Evolutionary conservation across 2,888 invertebrate genomes (phyloP).

Genomic region (Leucoma salicis): DNA sequence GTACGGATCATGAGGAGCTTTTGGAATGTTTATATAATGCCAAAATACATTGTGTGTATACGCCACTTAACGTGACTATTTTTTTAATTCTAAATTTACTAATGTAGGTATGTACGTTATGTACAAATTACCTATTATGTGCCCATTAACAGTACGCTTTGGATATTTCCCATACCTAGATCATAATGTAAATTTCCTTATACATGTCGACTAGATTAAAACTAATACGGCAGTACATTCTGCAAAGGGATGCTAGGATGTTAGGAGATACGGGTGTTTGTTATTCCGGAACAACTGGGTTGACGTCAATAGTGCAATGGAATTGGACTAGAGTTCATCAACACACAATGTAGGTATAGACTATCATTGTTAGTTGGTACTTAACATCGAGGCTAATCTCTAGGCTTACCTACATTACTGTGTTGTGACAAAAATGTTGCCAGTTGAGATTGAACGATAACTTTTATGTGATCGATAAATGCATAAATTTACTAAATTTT

Average conservation of each 20-base stretch:
- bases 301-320: constrained; percentile 49
- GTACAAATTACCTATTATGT: too few relatives aligned
- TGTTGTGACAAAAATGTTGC: constrained; percentile 8
- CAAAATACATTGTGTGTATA: too few relatives aligned
- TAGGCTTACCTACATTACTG: constrained; percentile 1
- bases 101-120: too few relatives aligned
- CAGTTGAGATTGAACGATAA: constrained; percentile 9
- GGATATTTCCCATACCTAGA: too few relatives aligned
- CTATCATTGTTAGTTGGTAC: constrained; percentile 3
- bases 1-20: too few relatives aligned
- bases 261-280: constrained; percentile 48
- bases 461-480: neutral
- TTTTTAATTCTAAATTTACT: too few relatives aligned
- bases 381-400: constrained; percentile 19
- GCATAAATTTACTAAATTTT: too few relatives aligned
- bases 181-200: constrained; percentile 15
- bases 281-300: constrained; percentile 41
- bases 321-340: constrained; percentile 51
- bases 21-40: too few relatives aligned
- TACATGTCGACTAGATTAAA: constrained; percentile 11
- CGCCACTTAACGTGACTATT: too few relatives aligned
- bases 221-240: constrained; percentile 39
- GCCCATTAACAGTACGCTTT: too few relatives aligned
- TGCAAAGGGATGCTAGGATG: constrained; percentile 26
- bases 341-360: constrained; percentile 15